Conservation (phyloP, 2,888 invertebrate genomes). For the Scaeva pyrastri region DNA sequence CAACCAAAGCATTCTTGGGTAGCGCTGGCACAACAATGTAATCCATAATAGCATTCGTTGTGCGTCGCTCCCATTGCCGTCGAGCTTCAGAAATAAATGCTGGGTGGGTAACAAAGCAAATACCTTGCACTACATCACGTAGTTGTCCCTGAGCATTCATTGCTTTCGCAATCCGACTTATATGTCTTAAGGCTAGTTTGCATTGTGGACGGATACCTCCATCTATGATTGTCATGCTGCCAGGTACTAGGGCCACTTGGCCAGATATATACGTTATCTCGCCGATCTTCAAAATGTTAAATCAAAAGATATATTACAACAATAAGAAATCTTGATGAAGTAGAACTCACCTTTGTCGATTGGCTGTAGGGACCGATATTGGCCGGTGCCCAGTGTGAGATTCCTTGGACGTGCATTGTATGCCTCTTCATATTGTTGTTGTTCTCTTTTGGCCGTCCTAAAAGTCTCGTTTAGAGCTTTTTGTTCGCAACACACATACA, state of each 20-base stretch:
- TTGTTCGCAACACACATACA: slow-evolving; percentile 72
- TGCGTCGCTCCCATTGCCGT: slow-evolving; percentile 91
- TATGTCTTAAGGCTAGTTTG: slow-evolving; percentile 92
- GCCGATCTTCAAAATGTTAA: slow-evolving; percentile 86
- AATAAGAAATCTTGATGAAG: background rate
- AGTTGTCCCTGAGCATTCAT: slow-evolving; percentile 90
- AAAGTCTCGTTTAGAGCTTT: slow-evolving; percentile 76
- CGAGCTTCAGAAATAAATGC: slow-evolving; percentile 90
- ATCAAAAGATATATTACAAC: background rate
- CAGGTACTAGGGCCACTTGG: slow-evolving; percentile 95
- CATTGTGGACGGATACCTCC: slow-evolving; percentile 93
- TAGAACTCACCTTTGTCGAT: slow-evolving; percentile 89
- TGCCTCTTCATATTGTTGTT: slow-evolving; percentile 85
- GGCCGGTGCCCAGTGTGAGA: slow-evolving; percentile 99
- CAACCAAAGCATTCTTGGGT: slow-evolving; percentile 92
- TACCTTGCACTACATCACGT: slow-evolving; percentile 93
- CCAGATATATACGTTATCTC: slow-evolving; percentile 95
- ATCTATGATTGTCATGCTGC: slow-evolving; percentile 89
- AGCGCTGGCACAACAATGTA: slow-evolving; percentile 92
- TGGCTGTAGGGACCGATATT: slow-evolving; percentile 99
- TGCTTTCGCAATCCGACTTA: slow-evolving; percentile 92
- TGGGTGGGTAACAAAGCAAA: slow-evolving; percentile 93
- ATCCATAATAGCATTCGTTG: slow-evolving; percentile 94
- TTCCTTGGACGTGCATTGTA: slow-evolving; percentile 97
- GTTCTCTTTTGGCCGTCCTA: slow-evolving; percentile 74